Evolutionary conservation across 64 coral and sea anemone species (phyloP), one percentile per base, ranked within the genome.

Genomic region (Orbicella faveolata): DNA sequence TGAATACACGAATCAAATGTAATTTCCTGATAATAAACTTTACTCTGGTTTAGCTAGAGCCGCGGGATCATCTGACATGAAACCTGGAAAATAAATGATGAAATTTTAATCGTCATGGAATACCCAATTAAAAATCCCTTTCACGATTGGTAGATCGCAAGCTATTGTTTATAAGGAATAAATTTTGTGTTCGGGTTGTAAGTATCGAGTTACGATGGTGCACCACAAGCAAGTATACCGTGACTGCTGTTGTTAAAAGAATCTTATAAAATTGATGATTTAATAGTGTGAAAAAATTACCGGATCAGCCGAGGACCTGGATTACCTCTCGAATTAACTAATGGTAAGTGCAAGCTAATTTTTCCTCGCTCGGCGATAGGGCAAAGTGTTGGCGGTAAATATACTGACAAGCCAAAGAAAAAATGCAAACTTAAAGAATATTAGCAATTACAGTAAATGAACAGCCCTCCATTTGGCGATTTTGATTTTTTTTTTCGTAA

Each of bases 71-170:
- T 70, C 67, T 9, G 21, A 70, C 35, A 2, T 18, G 34, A 84
- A 23, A 52, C 25, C 36, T 11, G 33, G 66, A 54, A 68, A 52
- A 65, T 72, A 52, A 85, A 72, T 72, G 25, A 85, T 52, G 65
- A 85, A 72, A 85, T n/a, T 85, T 72, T 85, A 72, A 72, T 72
- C 35, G 21, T 23, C 3, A 72, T 72, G 63, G 73, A 72, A 85
- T 52, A 52, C 26, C 36, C n/a, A 85, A 85, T 85, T 70, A 85
- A 21, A 73, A 72, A 72, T 20, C 6, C 9, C 19, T 48, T 37
- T 13, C 23, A 9, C 39, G 63, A 85, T 85, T 85, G 65, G 82
- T 73, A 14, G n/a, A 1, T 15, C 25, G 39, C n/a, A 52, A 72
- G 41, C 63, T 23, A 30, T 85, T 84, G 81, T 84, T 69, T 72